phyloP scores from a whole-genome alignment of 2,797 vertebrate species.

The Epinephelus awoara region DNA sequence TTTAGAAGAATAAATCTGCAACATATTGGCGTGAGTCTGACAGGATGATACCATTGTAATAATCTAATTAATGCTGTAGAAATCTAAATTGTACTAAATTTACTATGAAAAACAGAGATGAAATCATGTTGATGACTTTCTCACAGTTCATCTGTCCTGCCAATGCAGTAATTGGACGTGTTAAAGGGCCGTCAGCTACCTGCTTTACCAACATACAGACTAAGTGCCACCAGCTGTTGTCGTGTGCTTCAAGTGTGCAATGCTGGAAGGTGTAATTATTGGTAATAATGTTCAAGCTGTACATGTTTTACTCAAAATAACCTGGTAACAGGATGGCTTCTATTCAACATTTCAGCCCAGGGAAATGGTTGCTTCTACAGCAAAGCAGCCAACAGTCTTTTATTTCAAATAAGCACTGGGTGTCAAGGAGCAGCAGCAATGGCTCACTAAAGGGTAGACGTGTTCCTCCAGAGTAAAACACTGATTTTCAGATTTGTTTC shows the following conservation, averaged over 20 bases:
- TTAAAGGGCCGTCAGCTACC: constrained; percentile 20
- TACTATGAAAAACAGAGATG: neutral
- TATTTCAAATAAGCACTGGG: neutral
- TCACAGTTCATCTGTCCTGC: neutral
- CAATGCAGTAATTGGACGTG: constrained; percentile 1
- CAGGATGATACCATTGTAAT: too few relatives aligned
- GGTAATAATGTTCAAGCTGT: constrained; percentile 34
- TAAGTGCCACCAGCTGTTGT: constrained; percentile 23
- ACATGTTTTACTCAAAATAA: constrained; percentile 17
- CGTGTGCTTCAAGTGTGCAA: neutral
- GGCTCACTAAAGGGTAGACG: neutral
- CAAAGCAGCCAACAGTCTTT: neutral
- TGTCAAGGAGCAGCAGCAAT: neutral
- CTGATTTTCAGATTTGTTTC: neutral
- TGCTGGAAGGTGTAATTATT: constrained; percentile 21
- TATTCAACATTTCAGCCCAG: neutral
- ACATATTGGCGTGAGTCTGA: neutral
- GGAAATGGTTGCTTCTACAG: neutral
- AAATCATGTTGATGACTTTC: constrained; percentile 11
- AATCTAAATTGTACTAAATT: neutral
- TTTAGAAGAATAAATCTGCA: neutral
- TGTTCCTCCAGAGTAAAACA: neutral
- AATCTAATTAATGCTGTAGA: neutral
- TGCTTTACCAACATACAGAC: constrained; percentile 9
- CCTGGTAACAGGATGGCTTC: neutral